Evolutionary conservation across 1,140 invertebrate genomes (phyloP).

Genomic region (Cotesia vestalis): DNA sequence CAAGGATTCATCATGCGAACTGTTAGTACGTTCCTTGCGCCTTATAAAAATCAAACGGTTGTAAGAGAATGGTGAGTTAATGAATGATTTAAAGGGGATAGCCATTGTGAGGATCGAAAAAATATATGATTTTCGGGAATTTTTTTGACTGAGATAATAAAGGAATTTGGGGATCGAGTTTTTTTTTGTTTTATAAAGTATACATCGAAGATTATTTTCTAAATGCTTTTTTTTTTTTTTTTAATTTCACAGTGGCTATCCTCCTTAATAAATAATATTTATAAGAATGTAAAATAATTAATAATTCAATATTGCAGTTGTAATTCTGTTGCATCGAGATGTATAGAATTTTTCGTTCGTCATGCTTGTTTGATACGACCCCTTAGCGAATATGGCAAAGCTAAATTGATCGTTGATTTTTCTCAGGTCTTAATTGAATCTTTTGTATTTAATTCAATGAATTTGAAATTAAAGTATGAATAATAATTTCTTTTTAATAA

Average conservation of each 20-base stretch:
- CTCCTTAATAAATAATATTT: not conserved
- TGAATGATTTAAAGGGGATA: no score
- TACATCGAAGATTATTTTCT: no score
- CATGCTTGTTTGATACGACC: slow-evolving; percentile 87
- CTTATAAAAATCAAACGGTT: slow-evolving; percentile 77
- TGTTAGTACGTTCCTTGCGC: slow-evolving; percentile 76
- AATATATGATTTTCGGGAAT: no score
- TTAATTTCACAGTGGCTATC: no score
- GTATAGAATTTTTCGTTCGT: slow-evolving; percentile 87
- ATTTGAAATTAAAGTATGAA: not conserved
- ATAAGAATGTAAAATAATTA: slow-evolving; percentile 13
- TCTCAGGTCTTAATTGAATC: slow-evolving; percentile 65
- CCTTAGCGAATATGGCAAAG: slow-evolving; percentile 79
- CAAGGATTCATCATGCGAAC: slow-evolving; percentile 86
- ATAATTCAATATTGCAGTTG: slow-evolving; percentile 58
- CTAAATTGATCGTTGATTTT: slow-evolving; percentile 85
- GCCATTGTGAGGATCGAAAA: no score
- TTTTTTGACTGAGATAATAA: no score
- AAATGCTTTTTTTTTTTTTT: no score
- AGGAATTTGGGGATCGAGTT: no score
- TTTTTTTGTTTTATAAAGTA: no score
- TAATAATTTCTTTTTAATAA: slow-evolving; percentile 25
- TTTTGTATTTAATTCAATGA: slow-evolving; percentile 8
- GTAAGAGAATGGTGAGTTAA: slow-evolving; percentile 70
- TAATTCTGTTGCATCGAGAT: slow-evolving; percentile 77